A percentile compares a stretch with the other conserved stretches of the same genome.
Evolutionary conservation across 2,797 vertebrate genomes (phyloP).

Genomic region (Pelobates cultripes): DNA sequence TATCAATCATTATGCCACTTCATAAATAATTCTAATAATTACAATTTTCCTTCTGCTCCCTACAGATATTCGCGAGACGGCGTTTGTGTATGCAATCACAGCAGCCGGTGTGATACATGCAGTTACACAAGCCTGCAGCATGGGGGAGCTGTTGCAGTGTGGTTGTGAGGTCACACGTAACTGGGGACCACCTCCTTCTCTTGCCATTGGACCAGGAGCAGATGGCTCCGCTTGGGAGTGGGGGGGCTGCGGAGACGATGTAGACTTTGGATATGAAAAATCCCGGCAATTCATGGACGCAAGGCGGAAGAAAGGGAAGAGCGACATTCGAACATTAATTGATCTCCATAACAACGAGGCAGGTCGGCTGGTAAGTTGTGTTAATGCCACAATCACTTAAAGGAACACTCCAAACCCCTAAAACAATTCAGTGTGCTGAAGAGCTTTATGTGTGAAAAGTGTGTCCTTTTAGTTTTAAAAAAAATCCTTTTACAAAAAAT

Average conservation of each 20-base stretch:
- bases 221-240: constrained; percentile 93
- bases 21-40: background rate
- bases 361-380: constrained; percentile 85
- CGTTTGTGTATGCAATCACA: constrained; percentile 95
- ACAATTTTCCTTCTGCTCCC: background rate
- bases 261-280: constrained; percentile 96
- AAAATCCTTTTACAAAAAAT: too few relatives aligned
- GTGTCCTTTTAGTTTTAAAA: too few relatives aligned
- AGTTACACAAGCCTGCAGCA: constrained; percentile 97
- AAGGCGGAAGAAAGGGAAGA: constrained; percentile 89
- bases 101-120: constrained; percentile 93
- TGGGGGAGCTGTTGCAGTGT: constrained; percentile 95
- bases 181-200: constrained; percentile 79
- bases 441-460: too few relatives aligned
- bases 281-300: constrained; percentile 98
- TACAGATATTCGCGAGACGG: constrained; percentile 94
- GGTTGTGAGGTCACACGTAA: constrained; percentile 89
- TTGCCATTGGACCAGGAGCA: constrained; percentile 63
- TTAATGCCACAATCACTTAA: too few relatives aligned
- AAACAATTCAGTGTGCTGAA: too few relatives aligned
- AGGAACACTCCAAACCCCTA: too few relatives aligned
- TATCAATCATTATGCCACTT: too few relatives aligned
- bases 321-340: constrained; percentile 92
- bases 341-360: constrained; percentile 98
- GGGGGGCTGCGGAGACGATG: constrained; percentile 96